Percentiles rank a stretch among this genome's conserved stretches.
Conservation (phyloP, 2,797 vertebrate species). For the Trachops cirrhosus region DNA sequence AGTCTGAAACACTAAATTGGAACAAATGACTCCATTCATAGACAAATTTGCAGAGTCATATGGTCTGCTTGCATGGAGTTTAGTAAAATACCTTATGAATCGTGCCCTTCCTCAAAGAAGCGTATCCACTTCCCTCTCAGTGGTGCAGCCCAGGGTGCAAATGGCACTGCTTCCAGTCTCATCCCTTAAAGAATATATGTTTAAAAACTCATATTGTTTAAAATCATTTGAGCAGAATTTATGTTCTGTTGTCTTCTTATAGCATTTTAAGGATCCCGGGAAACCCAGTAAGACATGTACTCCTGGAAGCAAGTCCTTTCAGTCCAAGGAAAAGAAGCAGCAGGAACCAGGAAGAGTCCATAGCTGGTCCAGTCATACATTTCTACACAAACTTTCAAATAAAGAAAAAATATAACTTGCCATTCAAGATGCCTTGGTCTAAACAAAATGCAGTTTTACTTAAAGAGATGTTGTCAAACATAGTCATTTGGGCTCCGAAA, state of each 20-base stretch:
- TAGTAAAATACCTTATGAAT: conserved; percentile 50
- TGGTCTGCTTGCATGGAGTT: conserved; percentile 49
- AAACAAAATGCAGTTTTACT: conserved; percentile 70
- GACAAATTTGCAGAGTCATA: conserved; percentile 50
- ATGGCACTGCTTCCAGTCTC: neutral
- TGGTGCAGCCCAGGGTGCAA: neutral
- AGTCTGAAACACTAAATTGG: conserved; percentile 58
- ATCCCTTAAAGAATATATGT: neutral
- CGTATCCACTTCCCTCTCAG: neutral
- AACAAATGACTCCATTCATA: conserved; percentile 61
- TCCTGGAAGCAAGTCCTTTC: conserved; percentile 77
- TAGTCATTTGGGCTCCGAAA: conserved; percentile 62
- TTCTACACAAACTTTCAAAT: conserved; percentile 74
- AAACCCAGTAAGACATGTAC: conserved; percentile 72
- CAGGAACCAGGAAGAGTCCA: conserved; percentile 73
- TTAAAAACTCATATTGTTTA: conserved; percentile 33
- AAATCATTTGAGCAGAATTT: conserved; percentile 59
- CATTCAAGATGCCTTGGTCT: conserved; percentile 49
- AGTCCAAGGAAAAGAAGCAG: conserved; percentile 76
- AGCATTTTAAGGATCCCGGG: conserved; percentile 75
- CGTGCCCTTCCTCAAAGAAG: conserved; percentile 41
- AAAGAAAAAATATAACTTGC: conserved; percentile 64
- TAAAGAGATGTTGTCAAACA: conserved; percentile 68
- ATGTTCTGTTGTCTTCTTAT: conserved; percentile 57
- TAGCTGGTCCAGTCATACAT: conserved; percentile 62